Evolutionary conservation across 2,797 vertebrate genomes (phyloP).

Genomic region (Corythornis leucogaster): DNA sequence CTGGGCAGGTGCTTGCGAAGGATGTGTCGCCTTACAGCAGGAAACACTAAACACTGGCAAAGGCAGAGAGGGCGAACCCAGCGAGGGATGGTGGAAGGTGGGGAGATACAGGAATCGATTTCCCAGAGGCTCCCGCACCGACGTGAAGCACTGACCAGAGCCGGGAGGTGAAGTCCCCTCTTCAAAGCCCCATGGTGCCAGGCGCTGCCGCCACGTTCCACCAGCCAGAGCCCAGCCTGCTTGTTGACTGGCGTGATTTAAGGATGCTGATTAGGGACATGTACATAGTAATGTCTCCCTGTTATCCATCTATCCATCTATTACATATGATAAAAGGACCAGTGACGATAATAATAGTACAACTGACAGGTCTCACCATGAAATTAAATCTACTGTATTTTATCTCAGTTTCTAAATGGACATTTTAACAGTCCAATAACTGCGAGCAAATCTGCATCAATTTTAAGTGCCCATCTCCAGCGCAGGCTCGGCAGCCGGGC

Average conservation of each 20-base stretch:
- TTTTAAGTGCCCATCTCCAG: slow-evolving; percentile 18
- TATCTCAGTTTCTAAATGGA: slow-evolving; percentile 58
- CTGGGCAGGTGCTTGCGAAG: neutral
- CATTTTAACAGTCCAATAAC: slow-evolving; percentile 36
- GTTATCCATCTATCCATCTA: slow-evolving; percentile 54
- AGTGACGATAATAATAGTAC: slow-evolving; percentile 46
- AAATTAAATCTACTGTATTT: slow-evolving; percentile 59
- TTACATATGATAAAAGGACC: slow-evolving; percentile 63
- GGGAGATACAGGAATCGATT: neutral
- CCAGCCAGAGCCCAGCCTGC: accelerated
- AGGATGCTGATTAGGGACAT: slow-evolving; percentile 16
- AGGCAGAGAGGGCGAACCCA: accelerated
- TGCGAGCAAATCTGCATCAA: slow-evolving; percentile 51
- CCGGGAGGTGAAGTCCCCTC: neutral
- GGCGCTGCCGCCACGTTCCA: neutral
- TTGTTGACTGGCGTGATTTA: slow-evolving; percentile 23
- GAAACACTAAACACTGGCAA: neutral
- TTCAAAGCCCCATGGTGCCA: neutral
- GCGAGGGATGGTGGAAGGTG: neutral
- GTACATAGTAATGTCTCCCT: slow-evolving; percentile 19
- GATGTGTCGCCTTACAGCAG: accelerated
- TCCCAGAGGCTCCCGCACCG: neutral
- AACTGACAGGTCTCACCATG: slow-evolving; percentile 58
- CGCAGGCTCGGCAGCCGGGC: neutral
- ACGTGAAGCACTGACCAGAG: neutral